Evolutionary conservation across 2,888 invertebrate species (phyloP).

Genomic region (Helleia helle): DNA sequence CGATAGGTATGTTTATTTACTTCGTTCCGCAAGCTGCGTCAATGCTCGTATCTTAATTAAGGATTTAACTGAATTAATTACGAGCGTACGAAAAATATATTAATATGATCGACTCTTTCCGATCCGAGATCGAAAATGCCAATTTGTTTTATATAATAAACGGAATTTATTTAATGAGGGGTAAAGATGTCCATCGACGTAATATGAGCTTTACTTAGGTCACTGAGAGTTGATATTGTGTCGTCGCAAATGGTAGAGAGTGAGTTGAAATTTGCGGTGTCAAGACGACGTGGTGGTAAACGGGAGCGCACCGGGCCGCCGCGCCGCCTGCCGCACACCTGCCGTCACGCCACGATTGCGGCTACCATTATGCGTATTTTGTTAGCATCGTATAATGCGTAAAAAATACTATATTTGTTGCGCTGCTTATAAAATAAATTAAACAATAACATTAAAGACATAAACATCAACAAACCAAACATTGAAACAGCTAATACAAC

Average conservation of each 20-base stretch:
- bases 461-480: too few relatives aligned
- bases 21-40: slow-evolving; percentile 10
- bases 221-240: slow-evolving; percentile 19
- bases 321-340: slow-evolving; percentile 33
- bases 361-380: not conserved
- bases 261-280: slow-evolving; percentile 33
- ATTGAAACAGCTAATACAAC: too few relatives aligned
- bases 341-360: slow-evolving; percentile 43
- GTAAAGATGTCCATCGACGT: not conserved
- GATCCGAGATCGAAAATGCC: not conserved
- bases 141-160: not conserved
- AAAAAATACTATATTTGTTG: not conserved
- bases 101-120: not conserved
- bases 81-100: slow-evolving; percentile 20
- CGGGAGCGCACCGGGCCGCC: slow-evolving; percentile 33
- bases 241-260: slow-evolving; percentile 13
- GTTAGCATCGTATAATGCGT: not conserved
- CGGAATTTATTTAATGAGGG: not conserved
- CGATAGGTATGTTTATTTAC: slow-evolving; percentile 32
- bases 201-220: slow-evolving; percentile 26
- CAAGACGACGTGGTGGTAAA: slow-evolving; percentile 40
- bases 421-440: not conserved
- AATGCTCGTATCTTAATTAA: slow-evolving; percentile 8
- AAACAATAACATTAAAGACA: not conserved
- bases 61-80: slow-evolving; percentile 12